Percentiles rank a stretch among this genome's conserved stretches.
Conservation (phyloP, 2,888 invertebrate genomes). For the Odontomyia ornata region DNA sequence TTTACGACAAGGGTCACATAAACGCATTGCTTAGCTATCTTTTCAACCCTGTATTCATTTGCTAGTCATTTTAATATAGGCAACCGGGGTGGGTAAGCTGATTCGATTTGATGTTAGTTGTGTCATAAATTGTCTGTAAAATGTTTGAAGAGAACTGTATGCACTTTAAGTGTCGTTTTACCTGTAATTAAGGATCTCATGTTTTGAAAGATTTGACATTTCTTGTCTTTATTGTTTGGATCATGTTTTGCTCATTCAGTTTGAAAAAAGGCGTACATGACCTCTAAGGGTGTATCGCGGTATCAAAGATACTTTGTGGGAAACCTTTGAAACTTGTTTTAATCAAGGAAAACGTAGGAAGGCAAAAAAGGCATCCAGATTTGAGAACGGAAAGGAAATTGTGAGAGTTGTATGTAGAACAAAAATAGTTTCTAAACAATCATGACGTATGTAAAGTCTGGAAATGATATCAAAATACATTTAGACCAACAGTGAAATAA, state of each 20-base stretch:
- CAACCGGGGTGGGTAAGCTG: background rate
- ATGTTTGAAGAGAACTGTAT: background rate
- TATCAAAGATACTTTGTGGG: slow-evolving; percentile 34
- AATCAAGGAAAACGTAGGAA: too few species aligned
- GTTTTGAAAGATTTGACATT: slow-evolving; percentile 44
- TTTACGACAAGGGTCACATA: slow-evolving; percentile 25
- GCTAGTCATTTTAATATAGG: background rate
- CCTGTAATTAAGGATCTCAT: slow-evolving; percentile 48
- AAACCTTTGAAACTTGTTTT: slow-evolving; percentile 11
- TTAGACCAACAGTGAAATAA: too few species aligned
- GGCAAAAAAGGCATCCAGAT: too few species aligned
- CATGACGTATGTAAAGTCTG: too few species aligned
- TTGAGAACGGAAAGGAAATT: too few species aligned
- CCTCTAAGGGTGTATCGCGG: slow-evolving; percentile 12
- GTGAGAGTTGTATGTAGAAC: too few species aligned
- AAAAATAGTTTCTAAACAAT: too few species aligned
- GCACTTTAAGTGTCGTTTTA: slow-evolving; percentile 15
- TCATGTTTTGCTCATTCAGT: background rate
- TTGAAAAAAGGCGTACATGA: background rate
- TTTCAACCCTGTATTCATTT: background rate
- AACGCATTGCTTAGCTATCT: background rate
- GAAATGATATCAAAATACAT: too few species aligned
- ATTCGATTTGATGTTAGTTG: background rate
- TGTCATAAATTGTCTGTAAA: slow-evolving; percentile 36
- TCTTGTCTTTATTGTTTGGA: slow-evolving; percentile 21